These are phyloP conservation scores for Melozone crissalis DNA, from an alignment of 2,113 vertebrate genomes.

Conservation along the genomic window DNA sequence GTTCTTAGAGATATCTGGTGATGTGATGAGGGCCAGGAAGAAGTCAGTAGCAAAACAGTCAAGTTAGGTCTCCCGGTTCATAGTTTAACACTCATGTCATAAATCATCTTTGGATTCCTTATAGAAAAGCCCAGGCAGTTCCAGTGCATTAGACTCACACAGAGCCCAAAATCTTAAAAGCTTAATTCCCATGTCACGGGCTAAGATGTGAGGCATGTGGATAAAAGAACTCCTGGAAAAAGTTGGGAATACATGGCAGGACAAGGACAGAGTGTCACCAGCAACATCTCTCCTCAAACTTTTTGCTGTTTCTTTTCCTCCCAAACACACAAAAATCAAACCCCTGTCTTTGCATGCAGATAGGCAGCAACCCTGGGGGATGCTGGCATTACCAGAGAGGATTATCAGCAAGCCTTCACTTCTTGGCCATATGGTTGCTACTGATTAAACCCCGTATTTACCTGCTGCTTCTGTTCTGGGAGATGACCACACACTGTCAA, in stretches of 20 bases:
- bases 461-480: neutral
- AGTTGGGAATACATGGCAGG: neutral
- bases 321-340: neutral
- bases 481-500: neutral
- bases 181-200: neutral
- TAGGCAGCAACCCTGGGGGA: neutral
- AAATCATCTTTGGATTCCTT: neutral
- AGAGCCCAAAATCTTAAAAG: neutral
- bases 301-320: neutral
- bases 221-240: neutral
- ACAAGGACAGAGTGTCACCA: neutral
- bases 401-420: neutral
- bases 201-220: neutral
- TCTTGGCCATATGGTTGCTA: neutral
- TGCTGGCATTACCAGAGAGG: neutral
- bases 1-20: neutral
- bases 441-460: neutral
- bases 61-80: accelerated
- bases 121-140: neutral
- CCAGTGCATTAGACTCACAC: neutral
- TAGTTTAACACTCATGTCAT: neutral
- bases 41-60: neutral
- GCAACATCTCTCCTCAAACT: neutral
- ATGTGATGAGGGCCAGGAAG: neutral
- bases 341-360: neutral